Percentiles rank a stretch among this genome's conserved stretches.
These are phyloP conservation scores for Ptiloglossa arizonensis DNA, from an alignment of 1,140 invertebrate species.

Conservation along the genomic window DNA sequence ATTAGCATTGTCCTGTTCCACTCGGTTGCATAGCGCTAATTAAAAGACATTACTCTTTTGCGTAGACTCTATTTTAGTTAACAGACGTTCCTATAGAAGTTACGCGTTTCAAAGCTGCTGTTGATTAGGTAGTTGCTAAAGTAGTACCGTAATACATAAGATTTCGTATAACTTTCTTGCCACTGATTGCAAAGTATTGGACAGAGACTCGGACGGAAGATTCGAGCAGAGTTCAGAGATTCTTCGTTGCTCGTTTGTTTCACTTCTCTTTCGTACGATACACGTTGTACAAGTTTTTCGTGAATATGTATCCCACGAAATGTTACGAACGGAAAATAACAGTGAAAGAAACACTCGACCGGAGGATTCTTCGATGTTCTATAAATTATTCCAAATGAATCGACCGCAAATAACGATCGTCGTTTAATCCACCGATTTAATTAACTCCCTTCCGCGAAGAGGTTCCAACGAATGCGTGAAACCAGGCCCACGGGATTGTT, in stretches of 20 bases:
- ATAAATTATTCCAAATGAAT: no score
- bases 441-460: background rate
- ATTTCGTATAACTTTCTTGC: background rate
- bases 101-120: background rate
- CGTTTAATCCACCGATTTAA: background rate
- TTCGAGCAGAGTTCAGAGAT: background rate
- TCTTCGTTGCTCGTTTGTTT: no score
- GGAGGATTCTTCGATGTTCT: no score
- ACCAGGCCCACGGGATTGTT: background rate
- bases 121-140: background rate
- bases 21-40: slow-evolving; percentile 33
- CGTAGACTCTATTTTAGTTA: slow-evolving; percentile 7
- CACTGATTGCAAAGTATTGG: background rate
- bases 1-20: slow-evolving; percentile 42
- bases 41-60: slow-evolving; percentile 31
- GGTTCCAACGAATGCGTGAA: background rate
- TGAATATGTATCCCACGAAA: no score
- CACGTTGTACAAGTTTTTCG: no score
- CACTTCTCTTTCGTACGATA: no score
- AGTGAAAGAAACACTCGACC: no score
- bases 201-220: background rate
- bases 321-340: no score
- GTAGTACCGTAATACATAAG: background rate
- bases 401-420: no score
- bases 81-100: slow-evolving; percentile 1